Percentiles rank a stretch among this genome's conserved stretches.
Conservation (phyloP, 2,888 invertebrate species). For the Psylliodes chrysocephalus region DNA sequence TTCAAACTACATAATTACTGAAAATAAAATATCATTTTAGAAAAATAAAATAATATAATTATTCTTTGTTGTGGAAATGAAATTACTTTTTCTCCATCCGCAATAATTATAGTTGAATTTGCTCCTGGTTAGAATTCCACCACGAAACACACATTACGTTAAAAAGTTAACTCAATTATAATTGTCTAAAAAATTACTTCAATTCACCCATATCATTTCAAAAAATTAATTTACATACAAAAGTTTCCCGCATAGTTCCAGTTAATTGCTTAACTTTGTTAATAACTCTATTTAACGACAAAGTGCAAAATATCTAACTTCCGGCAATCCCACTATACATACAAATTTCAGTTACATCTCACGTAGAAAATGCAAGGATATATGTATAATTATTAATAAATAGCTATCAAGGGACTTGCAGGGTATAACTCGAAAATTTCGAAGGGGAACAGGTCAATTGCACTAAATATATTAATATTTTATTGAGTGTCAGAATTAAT, state of each 20-base stretch:
- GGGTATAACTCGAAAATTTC: not conserved
- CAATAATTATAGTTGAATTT: no score
- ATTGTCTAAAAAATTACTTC: no score
- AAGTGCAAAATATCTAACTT: constrained; percentile 1
- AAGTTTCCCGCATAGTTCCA: not conserved
- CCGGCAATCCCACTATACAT: not conserved
- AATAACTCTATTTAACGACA: not conserved
- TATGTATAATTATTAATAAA: constrained; percentile 26
- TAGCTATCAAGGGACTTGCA: constrained; percentile 7
- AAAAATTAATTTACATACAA: not conserved
- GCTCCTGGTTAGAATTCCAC: no score
- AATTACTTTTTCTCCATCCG: no score
- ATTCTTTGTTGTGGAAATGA: no score
- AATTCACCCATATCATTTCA: no score
- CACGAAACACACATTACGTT: no score
- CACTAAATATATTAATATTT: not conserved
- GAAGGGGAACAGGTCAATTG: not conserved
- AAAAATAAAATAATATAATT: no score
- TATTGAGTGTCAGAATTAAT: no score
- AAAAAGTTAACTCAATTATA: no score
- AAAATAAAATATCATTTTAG: no score
- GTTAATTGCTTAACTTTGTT: constrained; percentile 7
- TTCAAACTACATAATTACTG: no score
- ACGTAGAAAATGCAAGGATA: constrained; percentile 4
- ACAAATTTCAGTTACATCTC: constrained; percentile 20